These are phyloP conservation scores for Limonius californicus DNA, from an alignment of 1,140 invertebrate species.

Conservation along the genomic window DNA sequence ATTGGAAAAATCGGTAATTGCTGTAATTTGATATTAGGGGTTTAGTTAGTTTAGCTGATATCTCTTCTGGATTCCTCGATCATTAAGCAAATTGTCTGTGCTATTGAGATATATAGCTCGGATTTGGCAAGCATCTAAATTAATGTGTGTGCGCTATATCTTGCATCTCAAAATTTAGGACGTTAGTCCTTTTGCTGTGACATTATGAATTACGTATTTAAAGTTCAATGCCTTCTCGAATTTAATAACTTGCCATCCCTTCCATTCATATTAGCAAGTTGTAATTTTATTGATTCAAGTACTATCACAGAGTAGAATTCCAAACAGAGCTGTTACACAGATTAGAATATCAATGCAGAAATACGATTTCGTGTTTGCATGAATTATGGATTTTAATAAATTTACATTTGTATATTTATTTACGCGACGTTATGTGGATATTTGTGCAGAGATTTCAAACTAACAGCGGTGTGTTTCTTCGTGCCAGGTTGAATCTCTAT, in stretches of 20 bases:
- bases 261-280: no score
- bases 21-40: conserved; percentile 13
- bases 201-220: no score
- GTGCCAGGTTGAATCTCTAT: not conserved
- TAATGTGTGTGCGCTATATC: not conserved
- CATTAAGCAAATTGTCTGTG: conserved; percentile 9
- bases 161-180: no score
- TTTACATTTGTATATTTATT: not conserved
- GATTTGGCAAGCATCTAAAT: conserved; percentile 7
- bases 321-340: not conserved
- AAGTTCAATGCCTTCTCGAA: no score
- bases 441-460: not conserved
- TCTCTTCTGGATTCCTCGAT: not conserved
- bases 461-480: not conserved
- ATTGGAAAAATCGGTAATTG: conserved; percentile 6
- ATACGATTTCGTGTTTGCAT: not conserved
- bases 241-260: no score
- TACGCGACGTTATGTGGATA: not conserved
- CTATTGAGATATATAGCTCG: conserved; percentile 6
- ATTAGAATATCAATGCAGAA: no score
- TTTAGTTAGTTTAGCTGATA: conserved; percentile 7
- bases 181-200: no score
- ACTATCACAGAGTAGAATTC: no score
- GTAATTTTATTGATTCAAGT: no score
- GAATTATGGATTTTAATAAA: not conserved